Conservation (phyloP, 2,888 invertebrate species). For the Beris chalybata region DNA sequence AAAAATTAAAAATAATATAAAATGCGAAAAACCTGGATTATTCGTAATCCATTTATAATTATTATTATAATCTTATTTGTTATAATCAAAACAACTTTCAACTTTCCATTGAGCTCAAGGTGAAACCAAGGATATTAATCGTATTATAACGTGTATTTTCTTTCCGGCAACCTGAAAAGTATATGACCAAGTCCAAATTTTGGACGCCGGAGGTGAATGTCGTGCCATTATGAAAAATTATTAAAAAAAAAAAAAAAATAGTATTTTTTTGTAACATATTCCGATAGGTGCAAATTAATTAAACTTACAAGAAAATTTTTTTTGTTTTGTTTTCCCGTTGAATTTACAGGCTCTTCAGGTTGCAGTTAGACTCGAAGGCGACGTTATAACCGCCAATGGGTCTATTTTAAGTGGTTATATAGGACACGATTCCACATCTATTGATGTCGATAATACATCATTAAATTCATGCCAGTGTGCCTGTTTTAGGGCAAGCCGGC, state of each 20-base stretch:
- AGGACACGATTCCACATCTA: constrained; percentile 54
- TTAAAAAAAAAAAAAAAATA: constrained; percentile 9
- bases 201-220: constrained; percentile 57
- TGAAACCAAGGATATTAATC: constrained; percentile 32
- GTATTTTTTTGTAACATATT: constrained; percentile 3
- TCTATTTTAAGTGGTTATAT: constrained; percentile 77
- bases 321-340: constrained; percentile 9
- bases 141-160: constrained; percentile 35
- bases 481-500: constrained; percentile 56
- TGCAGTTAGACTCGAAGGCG: constrained; percentile 93
- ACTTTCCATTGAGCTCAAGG: constrained; percentile 24
- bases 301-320: constrained; percentile 18
- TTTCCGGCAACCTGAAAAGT: constrained; percentile 50
- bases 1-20: too few relatives aligned
- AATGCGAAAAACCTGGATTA: too few relatives aligned
- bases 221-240: constrained; percentile 30
- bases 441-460: constrained; percentile 53
- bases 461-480: constrained; percentile 57
- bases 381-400: constrained; percentile 94
- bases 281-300: constrained; percentile 19
- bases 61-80: too few relatives aligned
- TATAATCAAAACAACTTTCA: constrained; percentile 1
- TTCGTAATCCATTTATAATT: too few relatives aligned
- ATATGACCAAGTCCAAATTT: constrained; percentile 57
- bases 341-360: constrained; percentile 83